Evolutionary conservation across 2,888 invertebrate species (phyloP).

Genomic region (Mamestra brassicae): DNA sequence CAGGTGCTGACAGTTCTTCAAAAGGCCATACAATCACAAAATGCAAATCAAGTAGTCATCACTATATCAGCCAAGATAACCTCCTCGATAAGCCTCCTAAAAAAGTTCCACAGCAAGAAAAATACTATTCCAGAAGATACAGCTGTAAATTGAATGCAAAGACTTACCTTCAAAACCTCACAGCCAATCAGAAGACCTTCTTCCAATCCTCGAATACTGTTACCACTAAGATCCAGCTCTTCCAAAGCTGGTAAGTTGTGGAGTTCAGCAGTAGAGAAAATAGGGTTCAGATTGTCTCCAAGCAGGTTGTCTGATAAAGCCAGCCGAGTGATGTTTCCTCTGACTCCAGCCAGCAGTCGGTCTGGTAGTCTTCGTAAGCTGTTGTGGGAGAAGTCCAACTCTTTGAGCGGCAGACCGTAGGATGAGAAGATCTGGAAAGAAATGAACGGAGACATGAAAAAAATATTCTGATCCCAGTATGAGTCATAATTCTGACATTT

Average conservation of each 20-base stretch:
- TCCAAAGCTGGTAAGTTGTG: slow-evolving; percentile 94
- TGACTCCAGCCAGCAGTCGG: slow-evolving; percentile 92
- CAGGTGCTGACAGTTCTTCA: neutral
- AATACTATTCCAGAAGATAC: neutral
- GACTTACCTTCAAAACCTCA: slow-evolving; percentile 92
- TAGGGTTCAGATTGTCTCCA: slow-evolving; percentile 97
- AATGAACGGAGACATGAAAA: neutral
- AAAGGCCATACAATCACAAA: too few relatives aligned
- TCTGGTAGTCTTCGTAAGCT: slow-evolving; percentile 95
- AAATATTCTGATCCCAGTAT: neutral
- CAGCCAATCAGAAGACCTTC: slow-evolving; percentile 97
- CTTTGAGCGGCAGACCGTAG: slow-evolving; percentile 93
- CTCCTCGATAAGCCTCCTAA: too few relatives aligned
- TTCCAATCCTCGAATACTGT: slow-evolving; percentile 95
- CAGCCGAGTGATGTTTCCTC: slow-evolving; percentile 93
- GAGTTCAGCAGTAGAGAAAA: slow-evolving; percentile 96
- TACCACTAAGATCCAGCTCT: slow-evolving; percentile 95
- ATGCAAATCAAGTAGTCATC: too few relatives aligned
- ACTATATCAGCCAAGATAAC: too few relatives aligned
- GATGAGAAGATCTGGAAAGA: slow-evolving; percentile 92
- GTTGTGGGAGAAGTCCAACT: slow-evolving; percentile 96
- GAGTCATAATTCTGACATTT: neutral
- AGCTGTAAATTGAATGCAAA: neutral
- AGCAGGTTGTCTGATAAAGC: slow-evolving; percentile 95
- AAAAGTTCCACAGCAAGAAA: too few relatives aligned